phyloP scores from a whole-genome alignment of 2,888 invertebrate species.

The Drosophila hamatofila region DNA sequence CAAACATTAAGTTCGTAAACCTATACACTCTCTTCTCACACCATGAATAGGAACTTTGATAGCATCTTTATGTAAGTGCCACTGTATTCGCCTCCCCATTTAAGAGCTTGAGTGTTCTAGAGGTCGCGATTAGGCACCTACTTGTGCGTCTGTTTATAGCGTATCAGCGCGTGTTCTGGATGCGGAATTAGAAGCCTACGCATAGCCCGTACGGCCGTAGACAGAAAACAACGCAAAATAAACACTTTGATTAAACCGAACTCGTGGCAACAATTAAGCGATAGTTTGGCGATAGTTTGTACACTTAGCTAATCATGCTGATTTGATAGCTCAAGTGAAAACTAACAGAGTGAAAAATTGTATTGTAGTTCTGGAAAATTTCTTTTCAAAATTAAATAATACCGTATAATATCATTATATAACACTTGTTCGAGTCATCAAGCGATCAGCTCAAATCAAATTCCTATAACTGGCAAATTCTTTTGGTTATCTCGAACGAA shows the following conservation, averaged over 20 bases:
- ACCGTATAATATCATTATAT: neutral
- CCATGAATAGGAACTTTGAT: neutral
- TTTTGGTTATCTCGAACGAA: conserved; percentile 42
- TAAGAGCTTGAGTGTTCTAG: conserved; percentile 15
- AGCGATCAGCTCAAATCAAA: conserved; percentile 32
- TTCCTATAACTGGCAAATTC: conserved; percentile 24
- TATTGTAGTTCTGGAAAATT: neutral
- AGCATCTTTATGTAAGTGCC: conserved; percentile 19
- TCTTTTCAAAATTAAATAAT: neutral
- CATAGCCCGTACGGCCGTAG: neutral
- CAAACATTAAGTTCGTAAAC: neutral
- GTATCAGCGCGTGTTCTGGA: conserved; percentile 23
- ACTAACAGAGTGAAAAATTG: neutral
- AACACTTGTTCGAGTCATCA: conserved; percentile 25
- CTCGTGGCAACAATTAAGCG: conserved; percentile 2
- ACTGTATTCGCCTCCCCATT: conserved; percentile 1
- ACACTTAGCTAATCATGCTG: neutral
- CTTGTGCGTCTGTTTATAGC: conserved; percentile 16
- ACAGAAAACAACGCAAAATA: conserved; percentile 1
- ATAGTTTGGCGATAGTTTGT: conserved; percentile 19
- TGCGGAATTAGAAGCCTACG: conserved; percentile 16
- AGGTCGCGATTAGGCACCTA: conserved; percentile 36
- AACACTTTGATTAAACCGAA: neutral
- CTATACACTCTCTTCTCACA: neutral
- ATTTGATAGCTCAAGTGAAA: neutral